phyloP scores from a whole-genome alignment of 2,888 invertebrate species.

The Nemotelus nigrinus region DNA sequence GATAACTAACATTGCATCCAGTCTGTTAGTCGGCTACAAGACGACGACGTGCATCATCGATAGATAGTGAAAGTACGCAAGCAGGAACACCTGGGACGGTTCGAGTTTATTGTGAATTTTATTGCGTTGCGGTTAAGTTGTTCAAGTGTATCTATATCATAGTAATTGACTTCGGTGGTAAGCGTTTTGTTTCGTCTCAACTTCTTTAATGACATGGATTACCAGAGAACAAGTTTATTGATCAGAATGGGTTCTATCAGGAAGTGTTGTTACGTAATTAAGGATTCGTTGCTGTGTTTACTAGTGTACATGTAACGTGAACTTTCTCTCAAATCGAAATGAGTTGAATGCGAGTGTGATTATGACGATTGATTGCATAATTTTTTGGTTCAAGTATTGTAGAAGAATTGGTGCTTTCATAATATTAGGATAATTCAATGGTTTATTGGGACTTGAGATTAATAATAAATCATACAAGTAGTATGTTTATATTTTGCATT shows the following conservation, averaged over 20 bases:
- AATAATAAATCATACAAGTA: too few relatives aligned
- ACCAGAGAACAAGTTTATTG: neutral
- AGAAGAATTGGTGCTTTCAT: too few relatives aligned
- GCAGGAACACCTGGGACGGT: slow-evolving; percentile 15
- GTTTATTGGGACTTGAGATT: too few relatives aligned
- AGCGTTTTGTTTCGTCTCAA: neutral
- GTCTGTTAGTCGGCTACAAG: slow-evolving; percentile 20
- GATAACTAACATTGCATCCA: slow-evolving; percentile 11
- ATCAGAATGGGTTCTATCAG: neutral
- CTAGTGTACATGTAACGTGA: neutral
- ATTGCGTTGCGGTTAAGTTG: slow-evolving; percentile 7
- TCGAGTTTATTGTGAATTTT: slow-evolving; percentile 1
- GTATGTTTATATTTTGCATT: too few relatives aligned
- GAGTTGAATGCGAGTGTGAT: neutral
- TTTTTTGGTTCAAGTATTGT: too few relatives aligned
- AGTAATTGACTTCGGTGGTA: slow-evolving; percentile 16
- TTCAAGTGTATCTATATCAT: neutral
- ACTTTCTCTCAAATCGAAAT: slow-evolving; percentile 11
- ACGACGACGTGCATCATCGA: slow-evolving; percentile 21
- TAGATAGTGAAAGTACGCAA: slow-evolving; percentile 30
- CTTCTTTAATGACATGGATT: too few relatives aligned
- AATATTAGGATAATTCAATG: too few relatives aligned
- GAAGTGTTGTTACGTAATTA: neutral
- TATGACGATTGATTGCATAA: too few relatives aligned
- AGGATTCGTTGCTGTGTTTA: neutral